phyloP scores from a whole-genome alignment of 2,113 vertebrate genomes.

The Eublepharis macularius region DNA sequence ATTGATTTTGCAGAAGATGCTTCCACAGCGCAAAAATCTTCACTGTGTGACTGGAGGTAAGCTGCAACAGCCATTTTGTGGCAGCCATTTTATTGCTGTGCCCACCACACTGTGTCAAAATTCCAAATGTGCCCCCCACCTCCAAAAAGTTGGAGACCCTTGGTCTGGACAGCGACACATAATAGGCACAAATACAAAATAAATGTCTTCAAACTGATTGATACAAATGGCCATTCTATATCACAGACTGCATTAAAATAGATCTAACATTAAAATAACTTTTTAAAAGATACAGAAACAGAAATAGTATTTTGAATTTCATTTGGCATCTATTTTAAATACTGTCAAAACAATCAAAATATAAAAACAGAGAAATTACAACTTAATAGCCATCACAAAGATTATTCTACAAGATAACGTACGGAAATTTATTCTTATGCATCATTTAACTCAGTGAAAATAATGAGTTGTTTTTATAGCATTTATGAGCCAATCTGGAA shows the following conservation, averaged over 20 bases:
- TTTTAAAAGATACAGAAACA: slow-evolving; percentile 21
- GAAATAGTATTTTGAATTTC: slow-evolving; percentile 36
- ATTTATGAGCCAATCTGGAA: slow-evolving; percentile 9
- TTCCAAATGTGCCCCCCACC: too few species aligned
- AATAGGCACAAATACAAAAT: too few species aligned
- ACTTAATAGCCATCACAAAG: not conserved
- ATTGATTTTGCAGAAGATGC: too few species aligned
- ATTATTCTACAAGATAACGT: slow-evolving; percentile 20
- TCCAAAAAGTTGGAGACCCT: too few species aligned
- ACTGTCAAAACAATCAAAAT: slow-evolving; percentile 35
- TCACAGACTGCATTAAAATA: not conserved
- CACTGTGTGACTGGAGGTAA: too few species aligned
- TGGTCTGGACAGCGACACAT: too few species aligned
- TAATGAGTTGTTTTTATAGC: not conserved
- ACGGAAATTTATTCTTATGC: not conserved
- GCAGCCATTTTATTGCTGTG: too few species aligned
- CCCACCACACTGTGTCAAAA: too few species aligned
- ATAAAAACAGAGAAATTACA: slow-evolving; percentile 24
- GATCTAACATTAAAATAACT: not conserved
- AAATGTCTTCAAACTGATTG: not conserved
- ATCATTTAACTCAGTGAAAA: not conserved
- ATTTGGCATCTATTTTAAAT: not conserved
- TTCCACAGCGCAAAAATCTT: too few species aligned
- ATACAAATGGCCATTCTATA: slow-evolving; percentile 12
- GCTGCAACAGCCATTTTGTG: too few species aligned